A percentile compares a stretch with the other conserved stretches of the same genome.
Conservation (phyloP, 2,797 vertebrate genomes). For the Chelon labrosus region DNA sequence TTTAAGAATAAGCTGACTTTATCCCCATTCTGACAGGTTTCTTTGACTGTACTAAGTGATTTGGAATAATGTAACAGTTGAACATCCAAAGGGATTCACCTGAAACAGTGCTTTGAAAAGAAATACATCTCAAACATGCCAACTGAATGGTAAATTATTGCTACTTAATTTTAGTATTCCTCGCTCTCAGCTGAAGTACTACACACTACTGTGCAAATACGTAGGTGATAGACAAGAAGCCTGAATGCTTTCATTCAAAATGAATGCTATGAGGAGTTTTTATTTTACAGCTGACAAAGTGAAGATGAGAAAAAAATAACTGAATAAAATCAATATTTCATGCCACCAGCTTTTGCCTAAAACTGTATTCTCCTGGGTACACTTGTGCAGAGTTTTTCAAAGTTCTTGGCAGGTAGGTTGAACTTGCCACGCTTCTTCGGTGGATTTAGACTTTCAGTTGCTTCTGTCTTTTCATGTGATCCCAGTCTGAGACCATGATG, state of each 20-base stretch:
- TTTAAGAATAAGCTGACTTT: slow-evolving; percentile 79
- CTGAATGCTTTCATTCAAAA: background rate
- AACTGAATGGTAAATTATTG: background rate
- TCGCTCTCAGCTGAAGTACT: background rate
- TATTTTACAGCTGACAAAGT: background rate
- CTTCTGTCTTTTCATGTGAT: slow-evolving; percentile 8
- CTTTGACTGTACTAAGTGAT: slow-evolving; percentile 68
- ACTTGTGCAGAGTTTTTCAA: background rate
- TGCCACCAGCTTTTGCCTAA: background rate
- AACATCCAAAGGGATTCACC: slow-evolving; percentile 38
- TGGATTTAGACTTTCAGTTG: background rate
- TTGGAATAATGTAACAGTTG: slow-evolving; percentile 63
- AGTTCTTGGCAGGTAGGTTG: background rate
- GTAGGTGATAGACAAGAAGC: background rate
- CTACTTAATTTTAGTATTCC: background rate
- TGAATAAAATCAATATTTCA: background rate
- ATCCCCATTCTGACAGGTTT: slow-evolving; percentile 66
- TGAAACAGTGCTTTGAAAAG: slow-evolving; percentile 4
- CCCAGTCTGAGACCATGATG: background rate
- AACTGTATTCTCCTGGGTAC: background rate
- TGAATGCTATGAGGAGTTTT: background rate
- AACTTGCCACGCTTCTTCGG: slow-evolving; percentile 1
- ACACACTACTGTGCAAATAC: background rate
- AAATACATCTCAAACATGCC: background rate
- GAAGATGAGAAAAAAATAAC: background rate